These are phyloP conservation scores for Phalacrocorax pelagicus DNA, from an alignment of 2,113 vertebrate species.

Conservation along the genomic window DNA sequence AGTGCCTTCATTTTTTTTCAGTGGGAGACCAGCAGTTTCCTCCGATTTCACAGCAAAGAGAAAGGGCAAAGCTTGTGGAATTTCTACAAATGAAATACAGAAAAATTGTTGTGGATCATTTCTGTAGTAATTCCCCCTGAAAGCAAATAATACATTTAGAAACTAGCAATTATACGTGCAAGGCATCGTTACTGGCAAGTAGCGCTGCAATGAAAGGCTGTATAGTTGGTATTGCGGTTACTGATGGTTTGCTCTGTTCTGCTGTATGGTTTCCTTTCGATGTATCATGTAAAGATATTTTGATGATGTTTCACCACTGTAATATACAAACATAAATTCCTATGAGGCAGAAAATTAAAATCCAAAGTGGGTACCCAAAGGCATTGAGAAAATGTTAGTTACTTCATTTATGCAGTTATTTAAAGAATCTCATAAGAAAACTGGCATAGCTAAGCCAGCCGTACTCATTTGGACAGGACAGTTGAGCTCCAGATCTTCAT, in stretches of 20 bases:
- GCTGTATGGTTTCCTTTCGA: conserved; percentile 27
- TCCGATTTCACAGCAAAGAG: neutral
- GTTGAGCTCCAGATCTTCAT: neutral
- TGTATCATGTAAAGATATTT: conserved; percentile 13
- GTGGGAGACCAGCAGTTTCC: neutral
- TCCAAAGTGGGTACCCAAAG: conserved; percentile 55
- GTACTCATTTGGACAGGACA: neutral
- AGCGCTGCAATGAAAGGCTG: conserved; percentile 28
- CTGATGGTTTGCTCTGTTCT: conserved; percentile 32
- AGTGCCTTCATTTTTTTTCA: neutral
- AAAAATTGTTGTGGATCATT: neutral
- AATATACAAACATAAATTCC: conserved; percentile 39
- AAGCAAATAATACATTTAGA: conserved; percentile 33
- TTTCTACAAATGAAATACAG: neutral
- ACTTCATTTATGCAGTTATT: conserved; percentile 56
- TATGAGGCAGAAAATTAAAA: conserved; percentile 57
- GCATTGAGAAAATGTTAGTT: conserved; percentile 46
- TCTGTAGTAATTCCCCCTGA: conserved; percentile 11
- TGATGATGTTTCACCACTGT: conserved; percentile 23
- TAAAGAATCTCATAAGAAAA: conserved; percentile 38
- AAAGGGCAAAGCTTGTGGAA: neutral
- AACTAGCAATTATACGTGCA: neutral
- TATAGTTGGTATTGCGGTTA: conserved; percentile 10
- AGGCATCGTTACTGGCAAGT: neutral
- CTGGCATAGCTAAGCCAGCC: neutral